These are phyloP conservation scores for Panagrolaimus sp. DNA, from an alignment of 1,140 invertebrate species.

Conservation along the genomic window DNA sequence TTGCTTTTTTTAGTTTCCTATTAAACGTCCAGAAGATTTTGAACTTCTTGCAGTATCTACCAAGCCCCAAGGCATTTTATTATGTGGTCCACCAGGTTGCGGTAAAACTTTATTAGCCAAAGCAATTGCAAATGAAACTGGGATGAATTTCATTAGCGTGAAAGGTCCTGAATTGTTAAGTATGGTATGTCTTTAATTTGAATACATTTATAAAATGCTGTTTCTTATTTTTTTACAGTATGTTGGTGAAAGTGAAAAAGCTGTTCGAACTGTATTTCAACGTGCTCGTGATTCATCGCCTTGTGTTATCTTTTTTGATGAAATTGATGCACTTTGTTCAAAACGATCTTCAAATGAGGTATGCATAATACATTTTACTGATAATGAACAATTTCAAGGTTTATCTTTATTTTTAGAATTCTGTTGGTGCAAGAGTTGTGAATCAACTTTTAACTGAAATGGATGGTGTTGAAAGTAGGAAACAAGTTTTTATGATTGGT, in stretches of 20 bases:
- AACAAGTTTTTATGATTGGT: slow-evolving; percentile 83
- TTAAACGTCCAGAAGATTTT: slow-evolving; percentile 75
- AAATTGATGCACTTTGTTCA: slow-evolving; percentile 92
- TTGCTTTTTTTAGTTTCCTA: slow-evolving; percentile 69
- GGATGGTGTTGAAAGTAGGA: slow-evolving; percentile 84
- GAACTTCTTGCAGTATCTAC: slow-evolving; percentile 69
- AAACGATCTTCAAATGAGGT: slow-evolving; percentile 72
- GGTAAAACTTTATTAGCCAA: slow-evolving; percentile 59
- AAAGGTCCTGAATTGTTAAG: slow-evolving; percentile 92
- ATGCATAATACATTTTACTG: slow-evolving; percentile 10
- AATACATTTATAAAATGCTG: slow-evolving; percentile 21
- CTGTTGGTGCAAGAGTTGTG: slow-evolving; percentile 71
- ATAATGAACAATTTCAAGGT: neutral
- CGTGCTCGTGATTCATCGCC: slow-evolving; percentile 86
- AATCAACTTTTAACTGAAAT: slow-evolving; percentile 97
- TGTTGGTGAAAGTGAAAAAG: slow-evolving; percentile 95
- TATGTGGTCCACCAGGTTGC: slow-evolving; percentile 84
- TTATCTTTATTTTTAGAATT: slow-evolving; percentile 37
- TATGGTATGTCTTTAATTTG: slow-evolving; percentile 69
- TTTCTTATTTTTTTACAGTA: slow-evolving; percentile 67
- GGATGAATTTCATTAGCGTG: slow-evolving; percentile 91
- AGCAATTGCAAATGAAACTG: slow-evolving; percentile 88
- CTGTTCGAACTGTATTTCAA: slow-evolving; percentile 86
- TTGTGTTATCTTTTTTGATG: slow-evolving; percentile 99
- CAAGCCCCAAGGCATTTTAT: slow-evolving; percentile 75